These are phyloP conservation scores for Hermetia illucens DNA, from an alignment of 1,140 invertebrate species.

Conservation along the genomic window DNA sequence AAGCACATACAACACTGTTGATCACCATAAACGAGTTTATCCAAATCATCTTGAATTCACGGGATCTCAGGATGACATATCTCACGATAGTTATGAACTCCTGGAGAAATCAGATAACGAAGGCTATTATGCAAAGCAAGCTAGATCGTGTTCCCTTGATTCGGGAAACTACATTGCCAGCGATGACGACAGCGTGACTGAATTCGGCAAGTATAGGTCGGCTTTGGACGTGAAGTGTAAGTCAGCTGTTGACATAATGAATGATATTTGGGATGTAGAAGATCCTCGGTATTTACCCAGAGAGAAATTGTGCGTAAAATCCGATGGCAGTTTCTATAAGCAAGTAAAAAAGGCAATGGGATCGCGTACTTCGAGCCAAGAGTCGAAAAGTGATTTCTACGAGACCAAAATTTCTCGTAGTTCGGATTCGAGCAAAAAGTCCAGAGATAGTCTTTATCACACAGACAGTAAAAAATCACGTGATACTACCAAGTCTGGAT, in stretches of 20 bases:
- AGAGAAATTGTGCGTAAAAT: slow-evolving; percentile 48
- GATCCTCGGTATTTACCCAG: slow-evolving; percentile 49
- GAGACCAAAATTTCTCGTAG: slow-evolving; percentile 46
- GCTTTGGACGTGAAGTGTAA: slow-evolving; percentile 38
- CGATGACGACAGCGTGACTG: slow-evolving; percentile 44
- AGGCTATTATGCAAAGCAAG: slow-evolving; percentile 29
- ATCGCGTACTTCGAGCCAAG: slow-evolving; percentile 47
- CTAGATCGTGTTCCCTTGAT: slow-evolving; percentile 45
- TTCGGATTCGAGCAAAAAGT: slow-evolving; percentile 46
- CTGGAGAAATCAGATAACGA: slow-evolving; percentile 60
- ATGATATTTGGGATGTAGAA: slow-evolving; percentile 48
- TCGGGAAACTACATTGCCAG: slow-evolving; percentile 51
- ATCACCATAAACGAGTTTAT: slow-evolving; percentile 40
- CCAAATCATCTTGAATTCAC: slow-evolving; percentile 40
- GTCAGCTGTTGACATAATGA: slow-evolving; percentile 34
- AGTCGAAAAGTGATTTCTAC: slow-evolving; percentile 49
- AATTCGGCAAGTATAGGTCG: slow-evolving; percentile 32
- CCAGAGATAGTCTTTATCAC: slow-evolving; percentile 42
- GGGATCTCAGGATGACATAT: slow-evolving; percentile 71
- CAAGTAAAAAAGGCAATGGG: slow-evolving; percentile 42
- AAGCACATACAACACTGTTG: slow-evolving; percentile 41
- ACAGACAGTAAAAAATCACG: slow-evolving; percentile 46
- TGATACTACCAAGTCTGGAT: slow-evolving; percentile 35
- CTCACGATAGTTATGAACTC: slow-evolving; percentile 77
- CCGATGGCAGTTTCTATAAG: slow-evolving; percentile 51